Base-by-base conservation (phyloP, 2,888 invertebrate genomes). In the Conus canariensis region DNA sequence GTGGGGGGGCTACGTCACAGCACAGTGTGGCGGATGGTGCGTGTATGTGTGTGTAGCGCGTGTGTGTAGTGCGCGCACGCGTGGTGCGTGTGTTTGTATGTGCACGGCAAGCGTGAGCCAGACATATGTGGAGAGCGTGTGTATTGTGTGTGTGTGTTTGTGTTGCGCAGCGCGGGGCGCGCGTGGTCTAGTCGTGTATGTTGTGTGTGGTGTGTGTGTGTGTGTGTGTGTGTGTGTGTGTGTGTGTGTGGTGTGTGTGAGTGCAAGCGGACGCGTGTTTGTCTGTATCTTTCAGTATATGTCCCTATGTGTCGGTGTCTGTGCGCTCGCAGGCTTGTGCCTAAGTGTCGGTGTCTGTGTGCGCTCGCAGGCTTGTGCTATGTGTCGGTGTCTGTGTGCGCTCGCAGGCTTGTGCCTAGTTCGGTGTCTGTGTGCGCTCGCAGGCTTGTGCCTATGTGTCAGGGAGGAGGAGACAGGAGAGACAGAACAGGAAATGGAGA, bases 21-120 rank as follows among this genome's bases (percentile, higher is more conserved):
- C 45, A 3, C 45, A 16, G 64, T 64, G 64, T 64, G 16, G 60
- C 8, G 60, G 60, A 9, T 70, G 10, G 80, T 80, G 80, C 8
- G 80, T 80, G 25, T 80, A 30, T 80, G 80, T 80, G 80, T 80
- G 30, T 30, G 80, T 80, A n/a, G n/a, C n/a, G 70, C 8, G 25
- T 80, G 80, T 80, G 80, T 80, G 80, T 80, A 25, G 80, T 9
- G 80, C 19, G 80, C 19, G 80, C 25, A 10, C 10, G 80, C 25
- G 80, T 80, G 80, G 45, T 80, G 80, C 45, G 80, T 80, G 80
- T 80, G 45, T 30, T 2, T 74, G 74, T 16, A 22, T 74, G 74
- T 74, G 14, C 22, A 22, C 22, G 74, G 60, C 16, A 7, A 14
- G 60, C 16, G 60, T 64, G 60, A 14, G 60, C 16, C 12, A 14